These are phyloP conservation scores for Caradrina kadenii DNA, from an alignment of 2,888 invertebrate genomes.

Conservation along the genomic window DNA sequence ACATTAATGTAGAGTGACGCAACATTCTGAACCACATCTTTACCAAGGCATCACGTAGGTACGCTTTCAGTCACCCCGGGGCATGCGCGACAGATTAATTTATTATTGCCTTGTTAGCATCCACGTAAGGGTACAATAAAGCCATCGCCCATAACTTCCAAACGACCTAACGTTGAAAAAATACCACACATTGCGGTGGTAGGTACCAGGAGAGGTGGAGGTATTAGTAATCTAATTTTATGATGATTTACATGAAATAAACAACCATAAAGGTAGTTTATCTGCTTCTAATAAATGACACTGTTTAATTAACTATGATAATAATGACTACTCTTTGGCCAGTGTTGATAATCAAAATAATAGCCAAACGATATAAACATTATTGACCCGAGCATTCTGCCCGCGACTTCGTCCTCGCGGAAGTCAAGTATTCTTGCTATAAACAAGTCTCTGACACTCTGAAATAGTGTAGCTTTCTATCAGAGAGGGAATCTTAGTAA, in stretches of 20 bases:
- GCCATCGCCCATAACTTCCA: slow-evolving; percentile 12
- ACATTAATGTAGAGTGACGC: slow-evolving; percentile 21
- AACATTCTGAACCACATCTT: slow-evolving; percentile 11
- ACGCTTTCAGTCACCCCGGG: slow-evolving; percentile 1
- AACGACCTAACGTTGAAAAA: slow-evolving; percentile 25
- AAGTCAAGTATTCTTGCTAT: too few species aligned
- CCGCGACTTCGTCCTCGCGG: too few species aligned
- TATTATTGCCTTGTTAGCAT: slow-evolving; percentile 36
- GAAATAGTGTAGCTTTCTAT: too few species aligned
- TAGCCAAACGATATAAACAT: too few species aligned
- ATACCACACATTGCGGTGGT: slow-evolving; percentile 5
- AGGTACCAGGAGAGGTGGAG: too few species aligned
- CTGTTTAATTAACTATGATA: background rate
- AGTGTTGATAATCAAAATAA: background rate
- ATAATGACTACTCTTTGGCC: background rate
- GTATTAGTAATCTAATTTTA: background rate
- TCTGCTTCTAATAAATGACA: background rate
- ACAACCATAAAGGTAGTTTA: background rate
- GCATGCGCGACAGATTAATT: slow-evolving; percentile 42
- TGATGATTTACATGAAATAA: background rate
- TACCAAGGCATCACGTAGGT: slow-evolving; percentile 15
- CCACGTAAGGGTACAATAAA: slow-evolving; percentile 24
- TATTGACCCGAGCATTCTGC: too few species aligned
- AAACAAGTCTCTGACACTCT: too few species aligned
- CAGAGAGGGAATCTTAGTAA: too few species aligned